Percentiles rank a stretch among this genome's conserved stretches.
phyloP scores from a whole-genome alignment of 2,888 invertebrate genomes.

The Acleris emargana region DNA sequence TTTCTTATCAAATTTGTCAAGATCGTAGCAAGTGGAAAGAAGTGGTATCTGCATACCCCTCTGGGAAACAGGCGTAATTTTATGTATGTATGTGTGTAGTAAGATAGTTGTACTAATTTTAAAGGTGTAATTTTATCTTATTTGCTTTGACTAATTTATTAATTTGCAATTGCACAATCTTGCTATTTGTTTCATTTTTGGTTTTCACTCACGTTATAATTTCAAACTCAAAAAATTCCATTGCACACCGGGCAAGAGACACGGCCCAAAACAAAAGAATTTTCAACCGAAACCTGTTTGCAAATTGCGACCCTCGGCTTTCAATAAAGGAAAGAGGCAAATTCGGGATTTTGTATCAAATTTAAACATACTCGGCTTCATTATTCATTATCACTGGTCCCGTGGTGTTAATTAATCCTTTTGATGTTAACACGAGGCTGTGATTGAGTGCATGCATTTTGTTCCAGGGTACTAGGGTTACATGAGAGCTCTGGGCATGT shows the following conservation, averaged over 20 bases:
- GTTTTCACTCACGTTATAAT: no score
- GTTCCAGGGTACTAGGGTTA: not conserved
- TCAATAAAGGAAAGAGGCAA: conserved; percentile 3
- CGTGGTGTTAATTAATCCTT: conserved; percentile 22
- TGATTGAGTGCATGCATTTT: not conserved
- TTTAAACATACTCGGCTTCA: conserved; percentile 18
- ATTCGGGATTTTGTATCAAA: not conserved
- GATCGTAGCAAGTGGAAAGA: no score
- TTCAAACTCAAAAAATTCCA: no score
- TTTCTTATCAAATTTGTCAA: no score
- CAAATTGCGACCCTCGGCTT: not conserved
- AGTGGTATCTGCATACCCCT: no score
- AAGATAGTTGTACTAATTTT: no score
- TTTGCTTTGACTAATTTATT: no score
- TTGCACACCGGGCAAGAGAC: not conserved
- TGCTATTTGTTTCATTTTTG: no score
- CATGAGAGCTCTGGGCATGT: not conserved
- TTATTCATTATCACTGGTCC: conserved; percentile 23
- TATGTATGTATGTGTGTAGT: no score
- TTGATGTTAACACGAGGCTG: conserved; percentile 20
- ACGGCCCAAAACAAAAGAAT: not conserved
- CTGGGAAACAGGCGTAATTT: no score
- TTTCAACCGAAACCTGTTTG: not conserved
- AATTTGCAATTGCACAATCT: no score
- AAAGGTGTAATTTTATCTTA: no score